Conservation (phyloP, 64 coral and sea anemone species). For the Pocillopora verrucosa region DNA sequence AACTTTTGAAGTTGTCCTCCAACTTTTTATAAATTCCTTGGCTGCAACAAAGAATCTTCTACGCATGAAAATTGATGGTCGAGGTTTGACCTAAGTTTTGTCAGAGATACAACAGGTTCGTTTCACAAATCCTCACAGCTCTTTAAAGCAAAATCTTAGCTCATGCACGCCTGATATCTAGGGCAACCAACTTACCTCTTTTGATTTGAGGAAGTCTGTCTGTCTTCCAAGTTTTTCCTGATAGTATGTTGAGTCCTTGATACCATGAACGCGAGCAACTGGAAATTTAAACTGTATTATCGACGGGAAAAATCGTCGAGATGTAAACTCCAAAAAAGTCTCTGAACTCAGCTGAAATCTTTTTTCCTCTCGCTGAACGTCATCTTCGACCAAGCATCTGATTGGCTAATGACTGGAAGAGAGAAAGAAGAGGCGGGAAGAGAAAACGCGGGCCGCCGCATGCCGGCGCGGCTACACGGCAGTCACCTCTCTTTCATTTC, state of each 20-base stretch:
- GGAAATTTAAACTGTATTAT: background rate
- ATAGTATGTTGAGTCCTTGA: background rate
- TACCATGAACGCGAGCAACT: background rate
- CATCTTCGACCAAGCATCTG: background rate
- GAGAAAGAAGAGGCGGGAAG: background rate
- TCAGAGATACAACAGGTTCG: background rate
- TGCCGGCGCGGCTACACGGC: no score
- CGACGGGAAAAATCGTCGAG: background rate
- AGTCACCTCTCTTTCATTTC: no score
- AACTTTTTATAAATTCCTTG: background rate
- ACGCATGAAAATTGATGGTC: background rate
- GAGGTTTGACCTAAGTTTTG: no score
- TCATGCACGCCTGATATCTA: background rate
- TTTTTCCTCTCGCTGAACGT: background rate
- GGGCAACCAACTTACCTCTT: background rate
- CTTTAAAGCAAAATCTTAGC: background rate
- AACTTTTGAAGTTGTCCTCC: background rate
- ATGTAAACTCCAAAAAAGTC: background rate
- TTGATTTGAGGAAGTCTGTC: background rate
- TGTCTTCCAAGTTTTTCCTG: background rate
- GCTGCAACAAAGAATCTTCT: background rate
- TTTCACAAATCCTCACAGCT: background rate
- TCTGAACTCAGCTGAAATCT: background rate
- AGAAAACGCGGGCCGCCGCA: background rate
- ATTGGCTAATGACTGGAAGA: background rate